These are phyloP conservation scores for Eulacestoma nigropectus DNA, from an alignment of 2,113 vertebrate species.

Conservation along the genomic window DNA sequence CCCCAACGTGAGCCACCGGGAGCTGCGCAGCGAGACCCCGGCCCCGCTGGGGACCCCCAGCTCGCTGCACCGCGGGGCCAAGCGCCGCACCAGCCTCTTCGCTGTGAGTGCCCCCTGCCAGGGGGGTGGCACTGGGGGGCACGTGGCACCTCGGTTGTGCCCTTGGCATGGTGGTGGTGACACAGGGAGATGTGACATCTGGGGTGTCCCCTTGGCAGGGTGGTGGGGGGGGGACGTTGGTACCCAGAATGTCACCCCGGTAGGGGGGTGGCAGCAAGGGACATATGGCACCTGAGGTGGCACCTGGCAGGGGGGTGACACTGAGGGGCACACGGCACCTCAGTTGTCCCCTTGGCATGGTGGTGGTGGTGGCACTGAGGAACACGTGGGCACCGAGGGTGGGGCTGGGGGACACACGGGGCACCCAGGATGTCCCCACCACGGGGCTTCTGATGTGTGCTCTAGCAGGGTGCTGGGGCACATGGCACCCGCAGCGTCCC, in stretches of 20 bases:
- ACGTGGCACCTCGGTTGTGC: rapidly evolving
- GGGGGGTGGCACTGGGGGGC: rapidly evolving
- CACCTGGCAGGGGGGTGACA: no score
- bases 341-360: not conserved
- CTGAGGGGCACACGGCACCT: rapidly evolving
- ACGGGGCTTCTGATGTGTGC: not conserved
- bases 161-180: rapidly evolving
- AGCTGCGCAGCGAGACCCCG: conserved; percentile 77
- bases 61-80: conserved; percentile 81
- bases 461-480: not conserved
- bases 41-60: conserved; percentile 73
- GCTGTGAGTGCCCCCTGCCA: conserved; percentile 68
- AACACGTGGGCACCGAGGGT: rapidly evolving
- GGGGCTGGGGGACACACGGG: no score
- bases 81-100: conserved; percentile 92
- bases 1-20: conserved; percentile 88
- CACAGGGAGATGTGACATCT: not conserved
- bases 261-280: not conserved
- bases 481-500: rapidly evolving
- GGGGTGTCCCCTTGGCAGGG: not conserved
- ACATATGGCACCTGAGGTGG: not conserved
- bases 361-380: not conserved
- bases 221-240: rapidly evolving
- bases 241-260: rapidly evolving
- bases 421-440: not conserved